Evolutionary conservation across 2,113 vertebrate genomes (phyloP), one percentile per base, ranked within the genome.

Genomic region (Zosterops pallidus): DNA sequence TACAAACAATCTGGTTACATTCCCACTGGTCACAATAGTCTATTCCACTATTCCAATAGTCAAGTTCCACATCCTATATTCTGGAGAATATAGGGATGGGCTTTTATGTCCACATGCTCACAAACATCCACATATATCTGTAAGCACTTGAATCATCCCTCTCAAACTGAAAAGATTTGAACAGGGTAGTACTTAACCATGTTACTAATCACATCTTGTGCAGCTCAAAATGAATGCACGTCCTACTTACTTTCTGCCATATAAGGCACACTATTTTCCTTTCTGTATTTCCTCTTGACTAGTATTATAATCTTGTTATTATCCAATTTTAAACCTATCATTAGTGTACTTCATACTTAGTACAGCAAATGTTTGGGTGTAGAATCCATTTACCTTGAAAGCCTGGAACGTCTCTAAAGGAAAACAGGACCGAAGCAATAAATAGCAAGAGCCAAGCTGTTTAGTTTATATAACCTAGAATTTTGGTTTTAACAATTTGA

Each of bases 401-500:
- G 33, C 24, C 26, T 39, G 14, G 26, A 69, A 87, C 0, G 14
- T 42, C 21, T 90, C 71, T 70, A 50, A 87, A 78, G 29, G 20
- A 65, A 86, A 84, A 50, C 2, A 55, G 50, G 50, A 44, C 18
- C 8, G 8, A 69, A 80, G 46, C 19, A 89, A 87, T 46, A 91
- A 90, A 90, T 16, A 90, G 33, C n/a, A 93, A 80, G 11, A 88
- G 24, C 33, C 39, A 90, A 80, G 42, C 42, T 77, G 72, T 76
- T 95, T 69, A 55, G 31, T 65, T 95, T 96, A 80, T 11, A 67
- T 91, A 83, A 94, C 10, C 33, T 88, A 26, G 77, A 18, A 70
- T 57, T 89, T 82, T 52, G 28, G 28, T 4, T 84, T 80, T 50
- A 84, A 49, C 26, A 53, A 92, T 72, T n/a, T 75, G 18, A 76